Evolutionary conservation across 2,113 vertebrate genomes (phyloP).

Genomic region (Petromus typicus): DNA sequence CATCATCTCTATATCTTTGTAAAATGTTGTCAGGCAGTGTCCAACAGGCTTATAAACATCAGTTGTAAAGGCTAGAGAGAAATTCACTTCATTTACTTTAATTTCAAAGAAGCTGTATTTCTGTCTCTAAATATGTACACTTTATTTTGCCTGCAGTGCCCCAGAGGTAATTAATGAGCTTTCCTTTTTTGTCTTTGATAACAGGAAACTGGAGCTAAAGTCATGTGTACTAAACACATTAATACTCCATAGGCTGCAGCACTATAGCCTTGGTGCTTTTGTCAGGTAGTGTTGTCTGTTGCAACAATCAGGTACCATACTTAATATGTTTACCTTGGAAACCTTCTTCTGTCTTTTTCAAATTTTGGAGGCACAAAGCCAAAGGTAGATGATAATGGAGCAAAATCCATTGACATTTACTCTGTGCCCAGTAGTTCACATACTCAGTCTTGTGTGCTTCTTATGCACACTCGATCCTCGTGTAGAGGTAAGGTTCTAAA

Average conservation of each 20-base stretch:
- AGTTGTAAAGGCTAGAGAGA: not conserved
- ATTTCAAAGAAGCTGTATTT: constrained; percentile 21
- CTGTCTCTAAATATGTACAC: not conserved
- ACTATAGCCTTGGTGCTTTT: not conserved
- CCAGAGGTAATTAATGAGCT: constrained; percentile 2
- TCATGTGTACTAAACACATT: not conserved
- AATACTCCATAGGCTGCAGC: not conserved
- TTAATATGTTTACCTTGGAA: not conserved
- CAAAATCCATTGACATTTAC: not conserved
- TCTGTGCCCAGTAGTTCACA: not conserved
- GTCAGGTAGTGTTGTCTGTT: not conserved
- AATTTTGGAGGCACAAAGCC: not conserved
- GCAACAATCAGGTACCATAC: not conserved
- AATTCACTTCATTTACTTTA: constrained; percentile 34
- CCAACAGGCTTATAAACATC: not conserved
- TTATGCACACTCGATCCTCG: not conserved
- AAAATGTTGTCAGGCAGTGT: not conserved
- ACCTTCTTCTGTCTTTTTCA: not conserved
- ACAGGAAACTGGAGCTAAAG: constrained; percentile 26
- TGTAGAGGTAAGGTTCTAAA: not conserved
- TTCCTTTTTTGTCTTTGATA: constrained; percentile 17
- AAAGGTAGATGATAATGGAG: not conserved
- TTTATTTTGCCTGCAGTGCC: constrained; percentile 23
- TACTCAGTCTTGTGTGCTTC: not conserved
- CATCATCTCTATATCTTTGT: constrained; percentile 26